Percentiles rank a stretch among this genome's conserved stretches.
phyloP scores from a whole-genome alignment of 2,888 invertebrate genomes.

The Plusia festucae region DNA sequence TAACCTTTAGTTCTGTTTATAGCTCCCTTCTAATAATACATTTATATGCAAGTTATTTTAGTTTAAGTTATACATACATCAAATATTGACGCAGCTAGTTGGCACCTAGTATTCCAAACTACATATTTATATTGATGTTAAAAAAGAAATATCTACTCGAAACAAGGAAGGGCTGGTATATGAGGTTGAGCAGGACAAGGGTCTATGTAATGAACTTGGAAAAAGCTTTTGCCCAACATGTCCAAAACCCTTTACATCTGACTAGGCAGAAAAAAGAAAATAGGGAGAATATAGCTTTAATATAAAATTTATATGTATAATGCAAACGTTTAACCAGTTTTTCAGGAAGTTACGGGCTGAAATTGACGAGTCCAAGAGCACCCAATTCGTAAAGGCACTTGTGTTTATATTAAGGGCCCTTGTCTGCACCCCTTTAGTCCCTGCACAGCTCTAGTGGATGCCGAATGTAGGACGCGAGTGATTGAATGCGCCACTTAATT shows the following conservation, averaged over 20 bases:
- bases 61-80: too few species aligned
- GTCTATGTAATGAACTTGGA: too few species aligned
- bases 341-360: slow-evolving; percentile 18
- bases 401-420: slow-evolving; percentile 35
- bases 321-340: slow-evolving; percentile 10
- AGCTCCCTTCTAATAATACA: background rate
- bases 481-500: slow-evolving; percentile 23
- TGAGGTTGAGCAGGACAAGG: too few species aligned
- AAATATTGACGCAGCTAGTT: background rate
- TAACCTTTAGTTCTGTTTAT: background rate
- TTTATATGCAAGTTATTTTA: background rate
- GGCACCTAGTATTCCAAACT: too few species aligned
- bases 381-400: slow-evolving; percentile 32
- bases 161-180: too few species aligned
- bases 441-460: slow-evolving; percentile 28
- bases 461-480: slow-evolving; percentile 27
- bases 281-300: too few species aligned
- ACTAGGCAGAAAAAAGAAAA: too few species aligned
- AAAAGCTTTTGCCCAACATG: too few species aligned
- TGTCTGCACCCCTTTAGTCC: slow-evolving; percentile 29
- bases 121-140: too few species aligned
- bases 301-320: too few species aligned
- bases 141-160: too few species aligned
- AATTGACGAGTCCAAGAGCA: slow-evolving; percentile 27
- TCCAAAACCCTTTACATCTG: too few species aligned